phyloP scores from a whole-genome alignment of 2,113 vertebrate genomes.

The Pao palembangensis region DNA sequence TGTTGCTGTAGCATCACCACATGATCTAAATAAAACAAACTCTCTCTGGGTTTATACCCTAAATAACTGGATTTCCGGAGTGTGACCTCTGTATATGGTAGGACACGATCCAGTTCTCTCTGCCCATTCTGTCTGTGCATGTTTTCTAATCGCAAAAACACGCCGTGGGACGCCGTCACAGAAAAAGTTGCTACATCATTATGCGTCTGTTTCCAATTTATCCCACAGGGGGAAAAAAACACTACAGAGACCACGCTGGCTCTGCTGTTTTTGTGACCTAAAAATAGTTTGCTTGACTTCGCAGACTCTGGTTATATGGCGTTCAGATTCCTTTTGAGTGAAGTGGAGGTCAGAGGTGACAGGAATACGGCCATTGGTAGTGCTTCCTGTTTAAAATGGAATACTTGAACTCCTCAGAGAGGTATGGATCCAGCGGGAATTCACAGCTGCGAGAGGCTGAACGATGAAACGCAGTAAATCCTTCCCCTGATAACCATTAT shows the following conservation, averaged over 20 bases:
- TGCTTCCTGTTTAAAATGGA: conserved; percentile 48
- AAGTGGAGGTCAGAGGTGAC: conserved; percentile 40
- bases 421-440: conserved; percentile 35
- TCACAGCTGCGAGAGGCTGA: conserved; percentile 31
- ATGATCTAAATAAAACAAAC: not conserved
- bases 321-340: conserved; percentile 42
- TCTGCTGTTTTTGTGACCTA: conserved; percentile 19
- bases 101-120: not conserved
- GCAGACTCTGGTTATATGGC: conserved; percentile 8
- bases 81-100: not conserved
- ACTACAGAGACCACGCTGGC: not conserved
- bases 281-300: conserved; percentile 36
- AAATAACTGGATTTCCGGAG: not conserved
- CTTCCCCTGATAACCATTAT: no score
- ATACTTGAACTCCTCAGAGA: conserved; percentile 66
- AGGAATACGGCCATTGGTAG: conserved; percentile 21
- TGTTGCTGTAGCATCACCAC: not conserved
- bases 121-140: not conserved
- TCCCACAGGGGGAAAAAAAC: not conserved
- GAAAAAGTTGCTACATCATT: conserved; percentile 11
- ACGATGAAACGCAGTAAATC: conserved; percentile 9
- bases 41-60: not conserved
- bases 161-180: not conserved
- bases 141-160: conserved; percentile 3
- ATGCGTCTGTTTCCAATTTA: conserved; percentile 38